phyloP scores from a whole-genome alignment of 1,140 invertebrate genomes.

The Helicorthomorpha holstii region DNA sequence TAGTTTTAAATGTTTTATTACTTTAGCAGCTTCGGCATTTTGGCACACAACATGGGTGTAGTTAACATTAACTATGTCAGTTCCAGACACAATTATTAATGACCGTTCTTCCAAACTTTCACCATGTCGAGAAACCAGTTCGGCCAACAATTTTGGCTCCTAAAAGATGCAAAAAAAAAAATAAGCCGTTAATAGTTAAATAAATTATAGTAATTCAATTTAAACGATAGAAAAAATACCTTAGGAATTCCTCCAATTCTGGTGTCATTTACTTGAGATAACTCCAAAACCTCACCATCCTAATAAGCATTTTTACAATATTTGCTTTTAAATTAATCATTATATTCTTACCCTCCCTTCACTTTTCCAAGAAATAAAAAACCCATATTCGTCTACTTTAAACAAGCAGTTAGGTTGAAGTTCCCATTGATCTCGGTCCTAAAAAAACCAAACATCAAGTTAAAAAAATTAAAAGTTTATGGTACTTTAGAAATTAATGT shows the following conservation, averaged over 20 bases:
- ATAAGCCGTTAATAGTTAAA: slow-evolving; percentile 1
- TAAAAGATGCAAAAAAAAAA: slow-evolving; percentile 22
- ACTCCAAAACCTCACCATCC: slow-evolving; percentile 91
- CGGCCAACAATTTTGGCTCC: slow-evolving; percentile 68
- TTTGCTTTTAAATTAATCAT: neutral
- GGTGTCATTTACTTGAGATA: slow-evolving; percentile 94
- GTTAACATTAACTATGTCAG: slow-evolving; percentile 97
- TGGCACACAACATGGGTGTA: slow-evolving; percentile 93
- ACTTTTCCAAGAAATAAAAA: slow-evolving; percentile 98
- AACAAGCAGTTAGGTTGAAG: slow-evolving; percentile 76
- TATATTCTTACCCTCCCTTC: slow-evolving; percentile 57
- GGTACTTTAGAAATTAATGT: too few species aligned
- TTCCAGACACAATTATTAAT: slow-evolving; percentile 95
- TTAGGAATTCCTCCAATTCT: slow-evolving; percentile 71
- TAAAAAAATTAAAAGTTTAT: neutral
- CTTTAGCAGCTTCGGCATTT: slow-evolving; percentile 79
- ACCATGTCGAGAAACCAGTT: slow-evolving; percentile 60
- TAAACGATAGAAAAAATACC: slow-evolving; percentile 36
- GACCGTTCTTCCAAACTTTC: slow-evolving; percentile 76
- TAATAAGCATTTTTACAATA: slow-evolving; percentile 20
- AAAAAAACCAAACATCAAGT: slow-evolving; percentile 10
- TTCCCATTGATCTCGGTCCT: slow-evolving; percentile 75
- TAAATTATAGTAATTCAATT: neutral
- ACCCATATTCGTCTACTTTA: slow-evolving; percentile 95
- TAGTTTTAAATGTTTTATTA: slow-evolving; percentile 24